Conservation (phyloP, 2,888 invertebrate genomes). For the Chelonus formosanus region DNA sequence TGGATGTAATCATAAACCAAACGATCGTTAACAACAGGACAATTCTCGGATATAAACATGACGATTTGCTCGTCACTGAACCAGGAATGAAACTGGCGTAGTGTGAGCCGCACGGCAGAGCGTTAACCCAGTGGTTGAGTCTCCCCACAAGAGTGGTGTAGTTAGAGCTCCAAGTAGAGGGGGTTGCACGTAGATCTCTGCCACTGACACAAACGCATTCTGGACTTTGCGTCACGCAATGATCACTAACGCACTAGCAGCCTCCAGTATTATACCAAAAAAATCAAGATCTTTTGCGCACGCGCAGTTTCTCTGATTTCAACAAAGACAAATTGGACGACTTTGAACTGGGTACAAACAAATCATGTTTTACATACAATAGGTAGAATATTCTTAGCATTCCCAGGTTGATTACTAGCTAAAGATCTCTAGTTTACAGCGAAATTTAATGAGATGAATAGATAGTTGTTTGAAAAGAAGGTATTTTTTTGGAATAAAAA, state of each 20-base stretch:
- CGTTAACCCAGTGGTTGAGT: constrained; percentile 40
- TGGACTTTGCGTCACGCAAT: constrained; percentile 19
- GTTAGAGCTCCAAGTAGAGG: constrained; percentile 19
- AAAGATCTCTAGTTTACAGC: no score
- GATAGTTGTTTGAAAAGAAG: no score
- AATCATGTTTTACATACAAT: neutral
- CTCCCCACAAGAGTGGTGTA: constrained; percentile 3
- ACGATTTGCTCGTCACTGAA: constrained; percentile 42
- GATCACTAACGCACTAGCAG: constrained; percentile 20
- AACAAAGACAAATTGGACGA: constrained; percentile 5
- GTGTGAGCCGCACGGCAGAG: constrained; percentile 25
- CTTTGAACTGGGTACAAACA: neutral
- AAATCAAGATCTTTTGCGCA: constrained; percentile 36
- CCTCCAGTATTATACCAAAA: constrained; percentile 8
- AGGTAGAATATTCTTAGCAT: neutral
- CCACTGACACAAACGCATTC: constrained; percentile 3
- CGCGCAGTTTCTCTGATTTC: constrained; percentile 6
- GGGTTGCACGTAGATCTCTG: constrained; percentile 2
- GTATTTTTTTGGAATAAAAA: neutral
- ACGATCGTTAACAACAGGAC: constrained; percentile 1
- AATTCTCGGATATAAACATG: constrained; percentile 43
- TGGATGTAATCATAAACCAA: constrained; percentile 1
- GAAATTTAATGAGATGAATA: no score
- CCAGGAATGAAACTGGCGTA: constrained; percentile 48
- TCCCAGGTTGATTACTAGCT: neutral